Evolutionary conservation across 1,140 invertebrate genomes (phyloP).

Genomic region (Monomorium pharaonis): DNA sequence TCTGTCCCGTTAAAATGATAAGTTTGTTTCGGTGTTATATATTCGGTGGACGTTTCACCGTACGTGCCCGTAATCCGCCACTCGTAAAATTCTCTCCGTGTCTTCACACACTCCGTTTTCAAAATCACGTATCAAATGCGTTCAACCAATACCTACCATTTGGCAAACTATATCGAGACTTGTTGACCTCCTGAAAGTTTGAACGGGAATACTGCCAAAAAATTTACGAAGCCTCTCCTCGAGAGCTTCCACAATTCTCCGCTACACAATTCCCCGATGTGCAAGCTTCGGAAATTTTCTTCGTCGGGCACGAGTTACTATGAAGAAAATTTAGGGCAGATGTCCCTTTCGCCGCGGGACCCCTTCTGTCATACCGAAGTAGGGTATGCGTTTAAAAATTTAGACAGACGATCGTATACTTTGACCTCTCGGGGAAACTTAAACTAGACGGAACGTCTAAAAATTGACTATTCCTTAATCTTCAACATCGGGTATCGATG

Average conservation of each 20-base stretch:
- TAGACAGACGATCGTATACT: background rate
- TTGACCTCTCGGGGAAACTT: conserved; percentile 2
- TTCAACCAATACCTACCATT: background rate
- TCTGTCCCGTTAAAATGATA: background rate
- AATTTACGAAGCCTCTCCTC: conserved; percentile 22
- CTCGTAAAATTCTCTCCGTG: background rate
- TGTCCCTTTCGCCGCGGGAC: background rate
- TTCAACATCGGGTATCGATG: background rate
- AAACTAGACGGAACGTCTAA: background rate
- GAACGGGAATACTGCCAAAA: conserved; percentile 5
- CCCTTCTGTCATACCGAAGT: background rate
- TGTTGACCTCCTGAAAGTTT: conserved; percentile 27
- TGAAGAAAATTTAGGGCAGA: conserved; percentile 14
- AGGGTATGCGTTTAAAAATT: conserved; percentile 12
- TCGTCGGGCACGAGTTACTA: background rate
- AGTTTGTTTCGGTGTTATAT: background rate
- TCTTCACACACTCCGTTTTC: background rate
- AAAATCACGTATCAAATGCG: conserved; percentile 1
- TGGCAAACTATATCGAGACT: conserved; percentile 6
- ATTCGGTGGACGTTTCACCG: background rate
- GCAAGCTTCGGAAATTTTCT: conserved; percentile 22
- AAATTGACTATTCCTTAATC: background rate
- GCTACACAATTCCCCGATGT: conserved; percentile 29
- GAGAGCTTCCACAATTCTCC: background rate
- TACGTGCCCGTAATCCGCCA: background rate